Base-by-base conservation (phyloP, 2,888 invertebrate genomes). In the Trissoscelio sp. region DNA sequence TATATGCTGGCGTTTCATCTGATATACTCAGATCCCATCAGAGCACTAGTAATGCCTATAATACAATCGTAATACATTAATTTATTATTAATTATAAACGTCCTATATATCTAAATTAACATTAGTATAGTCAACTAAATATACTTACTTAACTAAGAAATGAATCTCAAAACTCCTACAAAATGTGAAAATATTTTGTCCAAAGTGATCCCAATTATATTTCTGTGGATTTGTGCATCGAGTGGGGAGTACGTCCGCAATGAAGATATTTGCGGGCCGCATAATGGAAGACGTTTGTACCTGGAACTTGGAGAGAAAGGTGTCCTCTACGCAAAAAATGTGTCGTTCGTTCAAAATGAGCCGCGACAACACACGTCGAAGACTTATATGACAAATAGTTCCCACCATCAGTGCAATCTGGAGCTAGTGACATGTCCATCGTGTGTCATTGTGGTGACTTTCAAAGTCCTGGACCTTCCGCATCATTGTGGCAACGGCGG, bases 361-460 rank as follows among this genome's bases (percentile, higher is more conserved):
- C 84, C 87, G n/a, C 80, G 85, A 22, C 86, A 87, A 53, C 83
- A 87, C 37, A 44, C 75, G 0, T 69, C 87, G 58, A 83, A 85
- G 11, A 53, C 83, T 37, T 89, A 87, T 80, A 73, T 85, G 67
- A 87, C 86, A 16, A 91, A 91, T 73, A 89, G 89, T 79, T 91
- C 91, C 2, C 90, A 91, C 83, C 92, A 93, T 79, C 93, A 93
- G 84, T 95, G 95, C 87, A 93, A 93, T 82, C 90, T 95, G 67
- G 95, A 95, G 89, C 91, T 95, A 82, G 93, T 95, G 44, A 95
- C 95, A 1, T 95, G 95, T 87, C 94, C 95, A 0, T 94, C 95
- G 14, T 95, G 95, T 87, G 92, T 95, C 58, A 93, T 94, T 70
- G 90, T 91, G 37, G 88, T 94, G 46, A 92, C 92, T 48, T 93